Evolutionary conservation across 2,888 invertebrate genomes (phyloP).

Genomic region (Amphimallon solstitiale): DNA sequence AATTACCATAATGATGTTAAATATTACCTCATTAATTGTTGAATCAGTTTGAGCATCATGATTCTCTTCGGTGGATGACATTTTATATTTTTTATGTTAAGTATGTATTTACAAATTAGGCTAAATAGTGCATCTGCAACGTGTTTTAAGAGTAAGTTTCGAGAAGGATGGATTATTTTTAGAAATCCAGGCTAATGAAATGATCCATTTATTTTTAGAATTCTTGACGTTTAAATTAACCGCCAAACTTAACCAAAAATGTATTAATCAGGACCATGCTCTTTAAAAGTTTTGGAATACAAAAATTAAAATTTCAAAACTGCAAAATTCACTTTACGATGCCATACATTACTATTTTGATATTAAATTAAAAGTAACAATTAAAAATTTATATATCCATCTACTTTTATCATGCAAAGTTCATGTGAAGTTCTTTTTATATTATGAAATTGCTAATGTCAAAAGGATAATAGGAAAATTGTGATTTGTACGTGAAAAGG

Average conservation of each 20-base stretch:
- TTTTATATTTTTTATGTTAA: constrained; percentile 15
- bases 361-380: too few relatives aligned
- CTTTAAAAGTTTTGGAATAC: background rate
- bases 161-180: constrained; percentile 46
- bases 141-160: constrained; percentile 31
- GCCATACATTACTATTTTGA: too few relatives aligned
- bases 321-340: too few relatives aligned
- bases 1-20: background rate
- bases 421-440: constrained; percentile 21
- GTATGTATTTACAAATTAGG: background rate
- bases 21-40: constrained; percentile 13
- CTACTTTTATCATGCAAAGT: too few relatives aligned
- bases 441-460: constrained; percentile 20
- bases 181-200: constrained; percentile 36
- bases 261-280: background rate
- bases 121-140: constrained; percentile 30
- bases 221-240: constrained; percentile 49
- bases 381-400: too few relatives aligned
- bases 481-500: background rate
- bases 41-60: constrained; percentile 4
- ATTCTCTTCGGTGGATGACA: constrained; percentile 31
- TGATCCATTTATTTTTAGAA: constrained; percentile 52
- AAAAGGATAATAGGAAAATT: background rate
- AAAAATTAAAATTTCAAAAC: background rate
- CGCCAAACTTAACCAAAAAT: constrained; percentile 44